These are phyloP conservation scores for Oncopodura yosiiana DNA, from an alignment of 1,140 invertebrate genomes.

Conservation along the genomic window DNA sequence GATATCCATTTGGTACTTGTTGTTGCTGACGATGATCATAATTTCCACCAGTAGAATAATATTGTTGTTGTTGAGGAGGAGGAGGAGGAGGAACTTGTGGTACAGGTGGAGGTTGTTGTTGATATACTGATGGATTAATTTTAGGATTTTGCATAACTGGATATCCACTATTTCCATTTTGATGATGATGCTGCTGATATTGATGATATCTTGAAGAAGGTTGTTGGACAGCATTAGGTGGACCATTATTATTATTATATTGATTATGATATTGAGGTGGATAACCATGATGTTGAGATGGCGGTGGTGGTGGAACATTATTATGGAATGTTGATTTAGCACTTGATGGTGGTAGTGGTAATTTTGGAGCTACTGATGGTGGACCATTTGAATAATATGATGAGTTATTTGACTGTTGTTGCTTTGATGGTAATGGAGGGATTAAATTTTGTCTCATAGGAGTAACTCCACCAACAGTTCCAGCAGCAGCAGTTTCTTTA, in stretches of 20 bases:
- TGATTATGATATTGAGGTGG: neutral
- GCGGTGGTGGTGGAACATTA: neutral
- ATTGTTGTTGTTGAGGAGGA: neutral
- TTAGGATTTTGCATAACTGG: conserved; percentile 16
- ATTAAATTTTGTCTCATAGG: neutral
- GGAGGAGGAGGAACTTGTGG: neutral
- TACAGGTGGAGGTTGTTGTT: neutral
- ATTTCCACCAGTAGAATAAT: neutral
- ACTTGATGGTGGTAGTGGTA: neutral
- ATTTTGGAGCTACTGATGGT: neutral
- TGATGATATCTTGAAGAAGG: too few species aligned
- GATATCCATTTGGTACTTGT: too few species aligned
- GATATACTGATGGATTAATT: conserved; percentile 15
- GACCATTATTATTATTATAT: neutral
- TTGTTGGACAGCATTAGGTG: too few species aligned
- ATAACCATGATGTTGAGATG: neutral
- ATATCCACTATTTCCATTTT: neutral
- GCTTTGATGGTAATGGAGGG: neutral
- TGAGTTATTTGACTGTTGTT: neutral
- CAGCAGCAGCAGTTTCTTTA: neutral
- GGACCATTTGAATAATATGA: neutral
- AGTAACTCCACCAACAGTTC: neutral
- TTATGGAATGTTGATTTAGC: neutral
- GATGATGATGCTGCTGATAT: neutral
- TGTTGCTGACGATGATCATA: neutral